phyloP scores from a whole-genome alignment of 2,888 invertebrate genomes.

The Stenodema calcarata region DNA sequence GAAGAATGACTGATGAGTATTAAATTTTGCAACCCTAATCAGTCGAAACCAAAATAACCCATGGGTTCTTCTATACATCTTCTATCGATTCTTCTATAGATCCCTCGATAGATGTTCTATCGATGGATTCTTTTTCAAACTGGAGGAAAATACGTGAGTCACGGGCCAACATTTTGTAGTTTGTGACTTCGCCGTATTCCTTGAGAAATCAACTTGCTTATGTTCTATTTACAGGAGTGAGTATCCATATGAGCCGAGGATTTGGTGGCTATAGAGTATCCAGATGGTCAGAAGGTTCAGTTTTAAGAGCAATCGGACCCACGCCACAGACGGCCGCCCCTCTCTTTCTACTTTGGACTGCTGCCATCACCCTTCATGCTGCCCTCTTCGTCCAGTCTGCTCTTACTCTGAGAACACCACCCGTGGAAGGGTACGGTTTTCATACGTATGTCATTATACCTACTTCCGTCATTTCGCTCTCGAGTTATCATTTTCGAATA shows the following conservation, averaged over 20 bases:
- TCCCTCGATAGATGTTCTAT: too few species aligned
- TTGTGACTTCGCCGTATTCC: too few species aligned
- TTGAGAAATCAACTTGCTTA: too few species aligned
- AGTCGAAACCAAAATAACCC: too few species aligned
- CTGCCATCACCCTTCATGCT: conserved; percentile 57
- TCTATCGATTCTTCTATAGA: too few species aligned
- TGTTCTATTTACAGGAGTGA: conserved; percentile 57
- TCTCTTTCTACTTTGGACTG: conserved; percentile 57
- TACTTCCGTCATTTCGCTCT: neutral
- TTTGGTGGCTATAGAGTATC: conserved; percentile 58
- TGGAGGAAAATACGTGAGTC: too few species aligned
- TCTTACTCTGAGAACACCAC: conserved; percentile 54
- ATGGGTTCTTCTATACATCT: too few species aligned
- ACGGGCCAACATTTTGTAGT: neutral
- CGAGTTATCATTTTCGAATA: neutral
- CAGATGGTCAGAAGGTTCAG: conserved; percentile 56
- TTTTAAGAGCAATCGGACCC: conserved; percentile 58
- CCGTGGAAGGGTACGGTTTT: conserved; percentile 24
- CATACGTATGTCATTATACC: neutral
- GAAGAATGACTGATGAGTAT: too few species aligned
- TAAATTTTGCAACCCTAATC: too few species aligned
- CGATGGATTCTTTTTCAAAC: too few species aligned
- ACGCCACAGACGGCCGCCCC: conserved; percentile 56
- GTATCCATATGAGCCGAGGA: conserved; percentile 59
- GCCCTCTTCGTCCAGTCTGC: conserved; percentile 57